Evolutionary conservation across 2,797 vertebrate species (phyloP).

Genomic region (Chrysocyon brachyurus): DNA sequence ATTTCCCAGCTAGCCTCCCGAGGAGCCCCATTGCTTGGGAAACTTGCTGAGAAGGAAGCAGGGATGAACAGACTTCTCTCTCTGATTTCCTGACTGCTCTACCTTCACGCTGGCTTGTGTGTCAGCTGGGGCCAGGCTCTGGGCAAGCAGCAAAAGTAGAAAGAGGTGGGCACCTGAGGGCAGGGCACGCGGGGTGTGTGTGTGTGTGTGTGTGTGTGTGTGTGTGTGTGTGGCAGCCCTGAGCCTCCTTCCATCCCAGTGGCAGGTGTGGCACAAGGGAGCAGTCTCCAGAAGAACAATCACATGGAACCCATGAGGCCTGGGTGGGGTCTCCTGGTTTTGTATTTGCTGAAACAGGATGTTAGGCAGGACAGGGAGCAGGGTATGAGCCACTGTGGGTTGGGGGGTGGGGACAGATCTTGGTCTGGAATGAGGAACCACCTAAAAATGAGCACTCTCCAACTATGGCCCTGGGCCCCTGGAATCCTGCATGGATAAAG

Average conservation of each 20-base stretch:
- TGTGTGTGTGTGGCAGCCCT: not conserved
- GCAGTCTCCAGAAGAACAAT: not conserved
- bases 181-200: not conserved
- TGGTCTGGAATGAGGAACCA: not conserved
- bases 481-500: not conserved
- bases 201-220: too few species aligned
- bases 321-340: not conserved
- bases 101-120: not conserved
- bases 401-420: not conserved
- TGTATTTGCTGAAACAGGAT: not conserved
- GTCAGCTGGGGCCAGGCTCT: not conserved
- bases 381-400: not conserved
- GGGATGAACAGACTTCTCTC: constrained; percentile 56
- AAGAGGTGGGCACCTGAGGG: not conserved
- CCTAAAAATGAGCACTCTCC: not conserved
- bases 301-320: not conserved
- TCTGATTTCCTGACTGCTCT: not conserved
- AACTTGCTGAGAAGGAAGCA: constrained; percentile 2
- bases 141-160: not conserved
- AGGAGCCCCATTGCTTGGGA: constrained; percentile 64
- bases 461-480: not conserved
- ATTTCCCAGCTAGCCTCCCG: not conserved
- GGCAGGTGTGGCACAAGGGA: not conserved
- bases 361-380: not conserved
- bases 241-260: not conserved